Evolutionary conservation across 2,797 vertebrate species (phyloP), one percentile per base, ranked within the genome.

Genomic region (Propithecus deckenii): DNA sequence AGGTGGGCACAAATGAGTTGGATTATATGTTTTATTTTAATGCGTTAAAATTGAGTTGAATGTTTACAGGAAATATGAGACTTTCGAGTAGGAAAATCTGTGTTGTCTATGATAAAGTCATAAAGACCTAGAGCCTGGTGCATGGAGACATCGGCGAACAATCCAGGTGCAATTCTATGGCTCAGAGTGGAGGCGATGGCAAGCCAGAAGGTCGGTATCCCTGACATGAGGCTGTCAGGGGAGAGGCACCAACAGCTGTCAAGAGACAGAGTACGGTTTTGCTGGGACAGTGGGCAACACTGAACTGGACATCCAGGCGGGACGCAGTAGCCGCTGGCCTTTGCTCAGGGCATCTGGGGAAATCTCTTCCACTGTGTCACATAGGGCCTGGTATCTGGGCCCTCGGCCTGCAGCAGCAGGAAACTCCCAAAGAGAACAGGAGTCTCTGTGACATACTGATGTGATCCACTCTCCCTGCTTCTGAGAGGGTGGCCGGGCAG

Each of bases 141-240:
- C 7, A 48, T 14, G 14, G 20, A 35, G n/a, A 63, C 1, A 30
- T 28, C 5, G 12, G 3, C 13, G 9, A 13, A 12, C 8, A 55
- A 57, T 2, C 17, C 5, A 20, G 4, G 3, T 1, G 20, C 32
- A 15, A 15, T 71, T 59, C n/a, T 43, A 9, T 13, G 28, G 0
- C 43, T 32, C 12, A 12, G 18, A 46, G n/a, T 0, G 17, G 2
- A 84, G 15, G 18, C 23, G 12, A 18, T 2, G 18, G 50, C 17
- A 18, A 57, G 4, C 23, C 84, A 43, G 38, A 14, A 1, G 7
- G 8, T 20, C 18, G 43, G 13, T 10, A 6, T 13, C 18, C 11
- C 20, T 23, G 35, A 43, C 46, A 50, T 5, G 5, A 35, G 17
- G 2, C 18, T 1, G 4, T n/a, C 1, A 3, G 15, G 5, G 4